These are phyloP conservation scores for Myrmophylax atrothorax DNA, from an alignment of 2,113 vertebrate genomes.

Conservation along the genomic window DNA sequence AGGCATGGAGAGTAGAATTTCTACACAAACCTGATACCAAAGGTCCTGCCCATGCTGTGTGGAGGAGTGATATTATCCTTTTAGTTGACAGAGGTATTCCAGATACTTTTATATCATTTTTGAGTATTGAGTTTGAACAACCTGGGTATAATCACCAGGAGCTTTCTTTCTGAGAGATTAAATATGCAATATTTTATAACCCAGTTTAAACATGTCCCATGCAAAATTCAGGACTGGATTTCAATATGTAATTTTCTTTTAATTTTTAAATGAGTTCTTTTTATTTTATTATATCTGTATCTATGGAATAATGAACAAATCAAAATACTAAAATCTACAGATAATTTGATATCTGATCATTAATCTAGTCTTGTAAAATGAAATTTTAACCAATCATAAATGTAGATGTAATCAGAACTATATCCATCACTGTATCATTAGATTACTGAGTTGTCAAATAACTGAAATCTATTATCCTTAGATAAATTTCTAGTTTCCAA, in stretches of 20 bases:
- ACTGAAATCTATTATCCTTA: conserved; percentile 40
- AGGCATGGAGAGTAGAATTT: background rate
- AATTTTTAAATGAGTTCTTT: conserved; percentile 32
- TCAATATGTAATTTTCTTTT: conserved; percentile 31
- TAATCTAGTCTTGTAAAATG: background rate
- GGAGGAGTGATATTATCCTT: background rate
- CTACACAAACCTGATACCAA: background rate
- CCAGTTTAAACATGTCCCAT: conserved; percentile 14
- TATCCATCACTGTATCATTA: conserved; percentile 31
- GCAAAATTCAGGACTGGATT: conserved; percentile 45
- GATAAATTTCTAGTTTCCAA: conserved; percentile 50
- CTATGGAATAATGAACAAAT: background rate
- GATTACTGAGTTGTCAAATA: conserved; percentile 53
- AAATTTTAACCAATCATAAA: conserved; percentile 52
- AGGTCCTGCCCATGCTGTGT: rapidly evolving
- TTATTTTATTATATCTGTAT: conserved; percentile 3
- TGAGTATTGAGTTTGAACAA: background rate
- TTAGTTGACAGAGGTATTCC: background rate
- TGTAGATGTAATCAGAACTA: conserved; percentile 32
- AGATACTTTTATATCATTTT: background rate
- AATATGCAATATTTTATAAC: conserved; percentile 38
- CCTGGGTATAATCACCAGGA: background rate
- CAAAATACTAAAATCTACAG: background rate
- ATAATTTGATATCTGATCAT: conserved; percentile 25
- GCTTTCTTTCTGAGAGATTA: background rate